Conservation (phyloP, 2,113 vertebrate species). For the Spea bombifrons region DNA sequence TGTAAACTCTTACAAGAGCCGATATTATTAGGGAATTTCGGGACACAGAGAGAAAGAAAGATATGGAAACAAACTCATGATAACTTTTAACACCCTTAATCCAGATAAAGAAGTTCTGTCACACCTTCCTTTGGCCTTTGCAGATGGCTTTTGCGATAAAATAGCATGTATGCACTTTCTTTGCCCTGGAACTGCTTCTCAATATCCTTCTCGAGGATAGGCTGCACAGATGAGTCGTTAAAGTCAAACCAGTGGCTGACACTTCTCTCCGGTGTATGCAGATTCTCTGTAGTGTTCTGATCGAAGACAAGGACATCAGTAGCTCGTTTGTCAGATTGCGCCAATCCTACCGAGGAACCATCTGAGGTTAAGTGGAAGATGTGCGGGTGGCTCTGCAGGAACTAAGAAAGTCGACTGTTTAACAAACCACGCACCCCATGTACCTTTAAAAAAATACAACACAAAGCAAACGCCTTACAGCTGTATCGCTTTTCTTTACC, state of each 20-base stretch:
- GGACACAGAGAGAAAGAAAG: too few relatives aligned
- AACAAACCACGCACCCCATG: too few relatives aligned
- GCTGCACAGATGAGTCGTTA: slow-evolving; percentile 85
- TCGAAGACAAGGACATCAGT: slow-evolving; percentile 50
- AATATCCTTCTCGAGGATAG: slow-evolving; percentile 83
- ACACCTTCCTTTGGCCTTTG: slow-evolving; percentile 81
- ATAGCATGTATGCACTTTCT: slow-evolving; percentile 98
- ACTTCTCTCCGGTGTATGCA: not conserved
- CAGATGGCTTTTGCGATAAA: slow-evolving; percentile 84
- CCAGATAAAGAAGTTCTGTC: too few relatives aligned
- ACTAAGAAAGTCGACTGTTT: slow-evolving; percentile 62
- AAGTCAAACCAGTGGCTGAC: slow-evolving; percentile 88
- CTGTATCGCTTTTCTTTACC: slow-evolving; percentile 60
- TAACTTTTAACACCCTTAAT: too few relatives aligned
- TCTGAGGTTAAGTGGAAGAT: slow-evolving; percentile 78
- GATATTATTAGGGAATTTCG: not conserved
- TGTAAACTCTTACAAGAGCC: not conserved
- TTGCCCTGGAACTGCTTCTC: slow-evolving; percentile 94
- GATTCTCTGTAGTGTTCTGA: slow-evolving; percentile 42
- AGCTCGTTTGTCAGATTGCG: slow-evolving; percentile 30
- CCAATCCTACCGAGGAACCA: slow-evolving; percentile 71
- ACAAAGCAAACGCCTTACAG: too few relatives aligned
- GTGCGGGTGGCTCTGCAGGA: slow-evolving; percentile 81
- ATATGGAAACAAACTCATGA: too few relatives aligned
- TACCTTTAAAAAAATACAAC: too few relatives aligned